Evolutionary conservation across 2,113 vertebrate species (phyloP).

Genomic region (Orthochromis indermauri): DNA sequence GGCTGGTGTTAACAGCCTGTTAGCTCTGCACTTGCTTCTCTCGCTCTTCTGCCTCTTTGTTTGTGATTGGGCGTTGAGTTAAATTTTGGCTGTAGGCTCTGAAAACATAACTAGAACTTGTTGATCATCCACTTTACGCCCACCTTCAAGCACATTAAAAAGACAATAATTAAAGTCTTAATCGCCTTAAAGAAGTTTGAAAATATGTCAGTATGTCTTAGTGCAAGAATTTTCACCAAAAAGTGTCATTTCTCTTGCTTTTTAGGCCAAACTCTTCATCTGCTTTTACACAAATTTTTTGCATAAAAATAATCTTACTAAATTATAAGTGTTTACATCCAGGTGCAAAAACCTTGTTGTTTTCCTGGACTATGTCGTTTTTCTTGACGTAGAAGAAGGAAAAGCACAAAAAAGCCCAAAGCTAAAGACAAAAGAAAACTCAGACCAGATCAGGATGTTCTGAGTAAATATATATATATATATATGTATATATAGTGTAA

Average conservation of each 20-base stretch:
- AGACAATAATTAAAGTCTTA: neutral
- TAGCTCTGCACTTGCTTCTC: conserved; percentile 43
- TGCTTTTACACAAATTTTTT: neutral
- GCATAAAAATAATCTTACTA: neutral
- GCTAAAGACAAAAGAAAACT: neutral
- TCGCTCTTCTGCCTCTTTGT: conserved; percentile 35
- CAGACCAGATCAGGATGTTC: neutral
- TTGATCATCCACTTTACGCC: neutral
- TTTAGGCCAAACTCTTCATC: neutral
- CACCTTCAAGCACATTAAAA: neutral
- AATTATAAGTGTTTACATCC: neutral
- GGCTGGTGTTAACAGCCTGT: conserved; percentile 56
- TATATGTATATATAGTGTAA: neutral
- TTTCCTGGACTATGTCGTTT: neutral
- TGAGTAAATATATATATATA: neutral
- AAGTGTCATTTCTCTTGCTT: neutral
- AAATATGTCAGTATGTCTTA: neutral
- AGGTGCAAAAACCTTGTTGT: neutral
- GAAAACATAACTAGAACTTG: neutral
- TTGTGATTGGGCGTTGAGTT: conserved; percentile 17
- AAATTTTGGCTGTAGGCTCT: neutral
- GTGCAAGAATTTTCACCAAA: neutral
- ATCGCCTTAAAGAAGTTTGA: neutral
- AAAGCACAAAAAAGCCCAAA: neutral
- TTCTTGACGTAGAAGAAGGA: neutral